Evolutionary conservation across 2,113 vertebrate species (phyloP), one percentile per base, ranked within the genome.

Genomic region (Sprattus sprattus): DNA sequence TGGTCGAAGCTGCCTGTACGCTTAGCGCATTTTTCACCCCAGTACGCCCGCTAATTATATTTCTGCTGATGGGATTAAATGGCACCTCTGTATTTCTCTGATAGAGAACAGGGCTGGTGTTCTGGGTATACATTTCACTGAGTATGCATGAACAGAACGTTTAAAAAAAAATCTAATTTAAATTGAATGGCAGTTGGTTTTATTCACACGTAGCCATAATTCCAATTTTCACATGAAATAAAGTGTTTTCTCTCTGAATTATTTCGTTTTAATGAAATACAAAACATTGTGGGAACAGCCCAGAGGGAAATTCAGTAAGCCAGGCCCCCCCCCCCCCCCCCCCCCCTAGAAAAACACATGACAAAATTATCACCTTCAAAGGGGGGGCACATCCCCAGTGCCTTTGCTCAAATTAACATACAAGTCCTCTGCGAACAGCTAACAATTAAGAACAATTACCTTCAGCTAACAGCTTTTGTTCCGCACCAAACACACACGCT

Each of bases 361-460:
- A 28, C n/a, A 71, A 71, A 71, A 32, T 32, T 2, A 60, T 20
- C 18, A 60, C 54, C 54, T 60, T 60, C 18, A 60, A 49, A 2
- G 20, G 52, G 22, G 54, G 54, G 6, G 6, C 7, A 60, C 18
- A 5, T 60, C 54, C 54, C 54, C 54, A 60, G 54, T 60, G 54
- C 81, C 75, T 80, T 84, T 57, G 75, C 11, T 22, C 86, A 60
- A n/a, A 84, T 87, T 81, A 81, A 46, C 54, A 75, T 44, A 75
- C 46, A 5, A 15, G 46, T 81, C 84, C 46, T 84, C 39, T 64
- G 60, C 47, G 85, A 84, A 85, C 85, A 81, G 46, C 54, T 39
- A 84, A 82, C 85, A 89, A 87, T 78, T 80, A 84, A 64, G 57
- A 75, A 83, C 81, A 54, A 86, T 84, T 88, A 81, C 52, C 85